Evolutionary conservation across 2,888 invertebrate species (phyloP), one percentile per base, ranked within the genome.

Genomic region (Cerastis leucographa): DNA sequence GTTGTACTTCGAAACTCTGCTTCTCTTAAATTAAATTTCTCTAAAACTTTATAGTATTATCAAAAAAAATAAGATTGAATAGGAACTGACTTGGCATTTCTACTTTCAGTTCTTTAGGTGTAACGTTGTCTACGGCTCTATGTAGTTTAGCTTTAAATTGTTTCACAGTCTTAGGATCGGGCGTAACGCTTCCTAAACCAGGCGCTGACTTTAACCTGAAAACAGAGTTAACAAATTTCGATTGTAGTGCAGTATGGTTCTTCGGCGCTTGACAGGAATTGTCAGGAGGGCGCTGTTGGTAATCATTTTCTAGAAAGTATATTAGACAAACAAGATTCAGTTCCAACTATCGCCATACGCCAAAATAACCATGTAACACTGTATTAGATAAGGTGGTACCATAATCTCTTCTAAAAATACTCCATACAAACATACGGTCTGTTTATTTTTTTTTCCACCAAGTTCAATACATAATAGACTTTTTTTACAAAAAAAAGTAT

Each of bases 181-280:
- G 93, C 0, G 61, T 72, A 1, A 86, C 78, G 25, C 87, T 90
- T 7, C 90, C 81, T 9, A 95, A 80, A 1, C 94, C 95, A 9
- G 94, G 95, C 0, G 95, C 94, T 9, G 94, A 90, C 79, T 92
- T 91, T 70, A 95, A 92, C 54, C 95, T 95, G 35, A 46, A 75
- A 68, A 73, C 17, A 56, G 40, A 22, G 64, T n/a, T 14, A 29
- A 5, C 2, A 44, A 3, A 42, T 51, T 40, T 40, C 1, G 1
- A 42, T n/a, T 64, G 14, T 42, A 64, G 35, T 7, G 2, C n/a
- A n/a, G 40, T 12, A n/a, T 42, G 14, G 42, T n/a, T n/a, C 0
- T 42, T n/a, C n/a, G 42, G n/a, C 42, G 64, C 17, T 42, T 42
- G n/a, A 42, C 11, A n/a, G 40, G 42, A 0, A 62, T 62, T 40